These are phyloP conservation scores for Callionymus lyra DNA, from an alignment of 2,113 vertebrate genomes.

Conservation along the genomic window DNA sequence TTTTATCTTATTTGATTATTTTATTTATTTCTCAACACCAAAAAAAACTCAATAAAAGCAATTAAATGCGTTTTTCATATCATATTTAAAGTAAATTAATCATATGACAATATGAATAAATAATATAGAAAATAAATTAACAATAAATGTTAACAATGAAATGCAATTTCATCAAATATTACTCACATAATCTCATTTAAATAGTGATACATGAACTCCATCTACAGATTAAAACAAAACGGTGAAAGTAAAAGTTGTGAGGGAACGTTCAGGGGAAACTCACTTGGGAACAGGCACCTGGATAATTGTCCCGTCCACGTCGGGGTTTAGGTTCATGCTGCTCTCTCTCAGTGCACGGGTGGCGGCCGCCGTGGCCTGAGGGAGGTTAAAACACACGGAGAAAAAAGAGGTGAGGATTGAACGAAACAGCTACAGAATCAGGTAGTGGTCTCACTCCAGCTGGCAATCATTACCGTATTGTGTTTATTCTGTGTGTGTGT, in stretches of 20 bases:
- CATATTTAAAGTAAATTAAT: no score
- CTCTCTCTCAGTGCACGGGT: constrained; percentile 83
- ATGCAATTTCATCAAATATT: no score
- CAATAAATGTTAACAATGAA: no score
- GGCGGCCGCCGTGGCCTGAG: constrained; percentile 82
- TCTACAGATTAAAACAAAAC: background rate
- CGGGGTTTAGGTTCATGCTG: constrained; percentile 95
- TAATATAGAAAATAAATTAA: no score
- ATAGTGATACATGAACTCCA: no score
- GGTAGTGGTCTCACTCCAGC: constrained; percentile 55
- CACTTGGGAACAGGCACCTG: constrained; percentile 90
- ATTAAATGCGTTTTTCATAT: no score
- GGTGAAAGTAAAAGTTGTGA: constrained; percentile 11
- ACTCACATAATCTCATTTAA: no score
- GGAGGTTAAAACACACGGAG: constrained; percentile 50
- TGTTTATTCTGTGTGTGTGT: constrained; percentile 21
- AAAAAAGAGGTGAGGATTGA: constrained; percentile 10
- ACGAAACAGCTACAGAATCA: constrained; percentile 55
- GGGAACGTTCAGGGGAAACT: constrained; percentile 54
- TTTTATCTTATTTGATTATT: no score
- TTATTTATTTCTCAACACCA: no score
- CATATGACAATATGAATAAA: no score
- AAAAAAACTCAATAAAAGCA: no score
- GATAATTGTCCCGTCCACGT: constrained; percentile 86
- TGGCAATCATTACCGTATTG: constrained; percentile 58